Evolutionary conservation across 2,113 vertebrate species (phyloP), one percentile per base, ranked within the genome.

Genomic region (Perognathus longimembris): DNA sequence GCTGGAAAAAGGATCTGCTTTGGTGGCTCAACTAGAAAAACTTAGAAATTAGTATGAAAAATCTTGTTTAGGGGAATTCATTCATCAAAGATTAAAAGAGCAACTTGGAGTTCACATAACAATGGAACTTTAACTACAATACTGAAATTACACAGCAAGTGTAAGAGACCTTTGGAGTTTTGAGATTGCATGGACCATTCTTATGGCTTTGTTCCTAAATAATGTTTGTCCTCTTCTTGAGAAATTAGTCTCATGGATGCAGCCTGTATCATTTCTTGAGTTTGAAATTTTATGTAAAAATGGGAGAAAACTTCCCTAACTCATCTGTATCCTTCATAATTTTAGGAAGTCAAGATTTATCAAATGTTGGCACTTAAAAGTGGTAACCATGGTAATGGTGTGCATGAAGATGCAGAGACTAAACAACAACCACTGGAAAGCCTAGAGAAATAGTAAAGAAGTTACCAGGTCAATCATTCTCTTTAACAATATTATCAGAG

Each of bases 141-240:
- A 26, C 40, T 9, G 5, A 57, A 42, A 45, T 10, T 12, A 26
- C 3, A 8, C 6, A 22, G 21, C 5, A 28, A 9, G 38, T 61
- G 32, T 36, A 34, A 85, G 54, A 71, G 34, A 76, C 59, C 21
- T 20, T 85, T 42, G 73, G 30, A 30, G 89, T 90, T 91, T 93
- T 38, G 0, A 7, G 34, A 30, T 76, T 77, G 45, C 21, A 20
- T 57, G 45, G 30, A 38, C 6, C 26, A 28, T 89, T 91, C 69
- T 28, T 73, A 5, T 59, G 69, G 28, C 15, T 82, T 76, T 63
- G 64, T 38, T 14, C 7, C 17, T 74, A 76, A 90, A 20, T 1
- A 32, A 93, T 28, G 6, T 40, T 59, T 61, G 86, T 78, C 45
- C 69, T 80, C n/a, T 24, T 6, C 20, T 28, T 54, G 28, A 77